These are phyloP conservation scores for Thryonomys swinderianus DNA, from an alignment of 2,113 vertebrate genomes.

Conservation along the genomic window DNA sequence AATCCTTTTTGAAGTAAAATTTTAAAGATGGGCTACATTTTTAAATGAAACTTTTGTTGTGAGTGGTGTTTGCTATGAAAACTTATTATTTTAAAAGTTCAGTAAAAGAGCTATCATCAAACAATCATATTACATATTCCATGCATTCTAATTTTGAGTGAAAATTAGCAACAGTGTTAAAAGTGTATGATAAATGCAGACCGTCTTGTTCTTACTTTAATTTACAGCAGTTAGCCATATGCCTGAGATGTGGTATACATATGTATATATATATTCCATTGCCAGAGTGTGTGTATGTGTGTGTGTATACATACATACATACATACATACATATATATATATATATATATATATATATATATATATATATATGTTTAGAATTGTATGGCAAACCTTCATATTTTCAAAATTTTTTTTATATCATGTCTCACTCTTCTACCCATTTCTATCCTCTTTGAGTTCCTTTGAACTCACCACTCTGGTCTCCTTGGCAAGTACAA, in stretches of 20 bases:
- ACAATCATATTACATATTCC: background rate
- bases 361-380: too few species aligned
- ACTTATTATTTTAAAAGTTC: background rate
- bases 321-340: too few species aligned
- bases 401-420: background rate
- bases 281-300: too few species aligned
- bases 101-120: background rate
- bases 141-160: background rate
- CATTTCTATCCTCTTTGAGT: background rate
- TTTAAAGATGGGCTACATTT: background rate
- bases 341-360: too few species aligned
- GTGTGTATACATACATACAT: too few species aligned
- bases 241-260: background rate
- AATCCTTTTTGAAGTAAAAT: background rate
- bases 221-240: background rate
- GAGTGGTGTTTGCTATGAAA: background rate
- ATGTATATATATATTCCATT: too few species aligned
- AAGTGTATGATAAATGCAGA: background rate
- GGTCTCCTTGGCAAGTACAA: background rate
- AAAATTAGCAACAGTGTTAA: background rate
- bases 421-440: background rate
- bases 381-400: background rate
- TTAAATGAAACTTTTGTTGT: background rate
- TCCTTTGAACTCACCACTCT: background rate
- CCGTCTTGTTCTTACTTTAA: background rate